These are phyloP conservation scores for Ceriagrion tenellum DNA, from an alignment of 2,888 invertebrate genomes.

Conservation along the genomic window DNA sequence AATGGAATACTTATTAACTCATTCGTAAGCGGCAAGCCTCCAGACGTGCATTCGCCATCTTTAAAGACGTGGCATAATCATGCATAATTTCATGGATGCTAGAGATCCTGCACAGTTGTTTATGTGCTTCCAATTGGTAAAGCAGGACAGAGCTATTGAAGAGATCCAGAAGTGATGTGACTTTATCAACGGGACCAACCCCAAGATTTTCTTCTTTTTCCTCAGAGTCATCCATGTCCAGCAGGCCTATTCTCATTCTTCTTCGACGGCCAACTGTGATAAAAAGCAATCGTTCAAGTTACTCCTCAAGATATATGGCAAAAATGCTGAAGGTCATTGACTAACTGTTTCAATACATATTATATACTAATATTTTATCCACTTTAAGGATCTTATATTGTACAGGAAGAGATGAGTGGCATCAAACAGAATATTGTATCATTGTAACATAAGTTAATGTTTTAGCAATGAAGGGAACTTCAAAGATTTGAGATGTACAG, in stretches of 20 bases:
- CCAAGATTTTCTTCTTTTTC: conserved; percentile 71
- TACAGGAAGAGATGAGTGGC: too few species aligned
- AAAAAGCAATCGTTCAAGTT: not conserved
- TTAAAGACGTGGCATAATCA: conserved; percentile 83
- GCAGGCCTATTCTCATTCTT: conserved; percentile 27
- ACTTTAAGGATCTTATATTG: too few species aligned
- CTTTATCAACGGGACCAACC: conserved; percentile 78
- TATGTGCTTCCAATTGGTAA: conserved; percentile 85
- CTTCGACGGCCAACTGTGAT: conserved; percentile 22
- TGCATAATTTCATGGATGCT: conserved; percentile 83
- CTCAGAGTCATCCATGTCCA: conserved; percentile 47
- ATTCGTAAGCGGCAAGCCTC: conserved; percentile 58
- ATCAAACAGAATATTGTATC: too few species aligned
- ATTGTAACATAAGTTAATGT: too few species aligned
- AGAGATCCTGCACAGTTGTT: conserved; percentile 79
- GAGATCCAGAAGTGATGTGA: conserved; percentile 81
- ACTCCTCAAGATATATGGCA: too few species aligned
- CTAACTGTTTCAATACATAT: too few species aligned
- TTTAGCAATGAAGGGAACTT: too few species aligned
- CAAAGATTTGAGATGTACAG: too few species aligned
- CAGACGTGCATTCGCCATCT: conserved; percentile 78
- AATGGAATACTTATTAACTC: conserved; percentile 14
- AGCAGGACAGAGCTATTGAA: conserved; percentile 84
- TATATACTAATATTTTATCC: too few species aligned
- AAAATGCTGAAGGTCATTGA: too few species aligned